Percentiles rank a stretch among this genome's conserved stretches.
Conservation (phyloP, 2,113 vertebrate genomes). For the Tiliqua scincoides region DNA sequence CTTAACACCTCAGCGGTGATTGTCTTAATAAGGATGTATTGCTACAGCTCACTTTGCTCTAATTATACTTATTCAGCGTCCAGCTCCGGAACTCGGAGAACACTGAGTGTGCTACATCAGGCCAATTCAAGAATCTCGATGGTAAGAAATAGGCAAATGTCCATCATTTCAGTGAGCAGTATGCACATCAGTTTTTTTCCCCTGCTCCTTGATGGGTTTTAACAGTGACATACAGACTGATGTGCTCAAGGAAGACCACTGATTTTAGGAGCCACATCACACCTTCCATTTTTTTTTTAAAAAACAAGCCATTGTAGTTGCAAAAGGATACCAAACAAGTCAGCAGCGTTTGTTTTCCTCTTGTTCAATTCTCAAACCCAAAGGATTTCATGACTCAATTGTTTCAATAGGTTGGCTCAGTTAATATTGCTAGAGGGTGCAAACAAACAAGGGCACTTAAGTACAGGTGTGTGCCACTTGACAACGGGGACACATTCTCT, state of each 20-base stretch:
- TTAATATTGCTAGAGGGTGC: background rate
- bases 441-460: background rate
- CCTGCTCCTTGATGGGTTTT: background rate
- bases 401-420: background rate
- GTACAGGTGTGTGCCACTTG: no score
- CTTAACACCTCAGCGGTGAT: background rate
- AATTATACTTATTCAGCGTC: slow-evolving; percentile 21
- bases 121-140: slow-evolving; percentile 4
- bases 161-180: background rate
- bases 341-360: background rate
- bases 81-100: background rate
- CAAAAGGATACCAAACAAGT: background rate
- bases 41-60: background rate
- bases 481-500: no score
- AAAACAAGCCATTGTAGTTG: background rate
- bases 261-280: background rate
- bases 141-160: background rate
- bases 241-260: background rate
- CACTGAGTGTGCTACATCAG: background rate
- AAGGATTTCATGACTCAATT: background rate
- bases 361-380: background rate
- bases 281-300: background rate
- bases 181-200: background rate
- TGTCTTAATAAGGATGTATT: slow-evolving; percentile 20
- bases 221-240: background rate